These are phyloP conservation scores for Amblyornis subalaris DNA, from an alignment of 2,113 vertebrate genomes.

Conservation along the genomic window DNA sequence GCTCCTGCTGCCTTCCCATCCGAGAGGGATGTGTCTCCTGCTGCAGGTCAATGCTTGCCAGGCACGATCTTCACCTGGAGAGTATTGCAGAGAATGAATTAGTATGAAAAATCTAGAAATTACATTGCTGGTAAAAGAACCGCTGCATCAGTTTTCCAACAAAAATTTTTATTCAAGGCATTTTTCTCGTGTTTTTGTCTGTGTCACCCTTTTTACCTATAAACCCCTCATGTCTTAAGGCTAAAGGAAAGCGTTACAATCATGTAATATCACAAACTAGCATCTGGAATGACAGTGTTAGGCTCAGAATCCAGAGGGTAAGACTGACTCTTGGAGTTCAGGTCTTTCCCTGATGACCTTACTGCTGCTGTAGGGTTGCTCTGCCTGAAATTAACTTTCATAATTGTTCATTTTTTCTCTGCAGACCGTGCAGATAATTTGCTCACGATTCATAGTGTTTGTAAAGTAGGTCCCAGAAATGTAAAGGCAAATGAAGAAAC, in stretches of 20 bases:
- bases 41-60: background rate
- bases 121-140: background rate
- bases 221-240: rapidly evolving
- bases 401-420: background rate
- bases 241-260: background rate
- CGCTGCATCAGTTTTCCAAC: background rate
- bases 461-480: background rate
- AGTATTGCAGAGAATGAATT: background rate
- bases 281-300: background rate
- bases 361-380: background rate
- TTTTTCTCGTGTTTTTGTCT: background rate
- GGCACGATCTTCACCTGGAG: background rate
- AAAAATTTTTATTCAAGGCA: background rate
- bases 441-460: background rate
- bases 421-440: background rate
- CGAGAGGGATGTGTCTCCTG: background rate
- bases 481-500: background rate
- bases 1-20: background rate
- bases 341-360: background rate
- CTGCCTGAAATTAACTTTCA: background rate
- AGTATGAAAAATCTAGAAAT: background rate
- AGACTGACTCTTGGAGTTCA: background rate
- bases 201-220: background rate
- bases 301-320: background rate
- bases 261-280: background rate